Percentiles rank a stretch among this genome's conserved stretches.
These are phyloP conservation scores for Hypsibius dujardini DNA, from an alignment of 1,140 invertebrate species.

Conservation along the genomic window DNA sequence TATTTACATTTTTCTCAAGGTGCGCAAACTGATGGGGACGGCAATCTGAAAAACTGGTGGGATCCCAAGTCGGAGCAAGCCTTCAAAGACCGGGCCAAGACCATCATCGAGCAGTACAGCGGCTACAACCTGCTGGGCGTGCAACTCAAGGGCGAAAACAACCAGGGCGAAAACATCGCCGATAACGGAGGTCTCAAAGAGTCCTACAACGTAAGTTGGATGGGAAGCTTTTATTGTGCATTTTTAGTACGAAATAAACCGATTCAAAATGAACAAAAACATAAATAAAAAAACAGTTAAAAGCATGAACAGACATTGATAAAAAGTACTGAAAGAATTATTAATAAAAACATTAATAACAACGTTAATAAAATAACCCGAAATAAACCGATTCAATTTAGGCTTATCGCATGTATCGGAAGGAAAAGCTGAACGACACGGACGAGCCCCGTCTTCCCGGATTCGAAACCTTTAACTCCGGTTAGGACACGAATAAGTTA, in stretches of 20 bases:
- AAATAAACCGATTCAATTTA: too few relatives aligned
- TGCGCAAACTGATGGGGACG: constrained; percentile 70
- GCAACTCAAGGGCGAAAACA: constrained; percentile 49
- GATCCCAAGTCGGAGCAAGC: constrained; percentile 48
- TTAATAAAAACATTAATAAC: too few relatives aligned
- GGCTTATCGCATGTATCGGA: neutral
- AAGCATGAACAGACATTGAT: too few relatives aligned
- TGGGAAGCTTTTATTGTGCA: too few relatives aligned
- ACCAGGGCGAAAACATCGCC: constrained; percentile 75
- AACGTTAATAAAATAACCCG: too few relatives aligned
- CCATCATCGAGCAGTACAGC: constrained; percentile 73
- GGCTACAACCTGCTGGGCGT: constrained; percentile 40
- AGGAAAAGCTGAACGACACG: neutral
- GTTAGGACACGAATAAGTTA: too few relatives aligned
- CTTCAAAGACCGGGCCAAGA: constrained; percentile 56
- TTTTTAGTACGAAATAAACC: too few relatives aligned
- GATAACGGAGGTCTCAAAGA: constrained; percentile 77
- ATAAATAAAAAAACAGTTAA: too few relatives aligned
- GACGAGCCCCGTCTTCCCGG: neutral
- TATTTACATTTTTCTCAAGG: too few relatives aligned
- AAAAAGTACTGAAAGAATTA: too few relatives aligned
- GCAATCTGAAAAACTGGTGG: constrained; percentile 76
- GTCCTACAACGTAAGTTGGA: constrained; percentile 58
- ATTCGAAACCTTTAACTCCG: neutral
- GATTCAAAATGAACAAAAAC: too few relatives aligned